A percentile compares a stretch with the other conserved stretches of the same genome.
These are phyloP conservation scores for Cercopithecus hamlyni DNA, from an alignment of 2,797 vertebrate genomes.

Conservation along the genomic window DNA sequence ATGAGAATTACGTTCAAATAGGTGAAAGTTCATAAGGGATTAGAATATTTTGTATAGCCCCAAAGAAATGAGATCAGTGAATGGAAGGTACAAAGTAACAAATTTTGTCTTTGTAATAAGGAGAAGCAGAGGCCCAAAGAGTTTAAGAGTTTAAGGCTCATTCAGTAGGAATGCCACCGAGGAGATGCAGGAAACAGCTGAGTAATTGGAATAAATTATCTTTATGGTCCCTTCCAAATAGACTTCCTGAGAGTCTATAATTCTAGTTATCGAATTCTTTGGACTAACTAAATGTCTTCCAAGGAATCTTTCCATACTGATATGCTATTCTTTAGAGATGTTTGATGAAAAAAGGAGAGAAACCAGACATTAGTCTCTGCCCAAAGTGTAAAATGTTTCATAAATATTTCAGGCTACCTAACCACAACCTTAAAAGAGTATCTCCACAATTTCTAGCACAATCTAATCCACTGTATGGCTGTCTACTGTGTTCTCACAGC, in stretches of 20 bases:
- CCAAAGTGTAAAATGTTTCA: neutral
- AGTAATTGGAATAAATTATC: neutral
- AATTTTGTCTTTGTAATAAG: neutral
- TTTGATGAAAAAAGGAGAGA: neutral
- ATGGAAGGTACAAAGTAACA: neutral
- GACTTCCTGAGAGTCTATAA: neutral
- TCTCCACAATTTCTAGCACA: neutral
- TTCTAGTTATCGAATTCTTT: neutral
- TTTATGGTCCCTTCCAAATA: neutral
- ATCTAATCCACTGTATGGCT: neutral
- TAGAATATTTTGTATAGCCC: neutral
- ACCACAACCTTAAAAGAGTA: neutral
- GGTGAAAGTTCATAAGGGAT: neutral
- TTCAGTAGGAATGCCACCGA: neutral
- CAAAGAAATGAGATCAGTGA: neutral
- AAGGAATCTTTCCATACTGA: neutral
- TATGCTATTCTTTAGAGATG: neutral
- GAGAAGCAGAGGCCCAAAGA: neutral
- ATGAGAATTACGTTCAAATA: conserved; percentile 15
- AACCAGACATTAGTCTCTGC: neutral
- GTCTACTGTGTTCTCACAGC: neutral
- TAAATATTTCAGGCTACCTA: neutral
- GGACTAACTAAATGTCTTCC: neutral
- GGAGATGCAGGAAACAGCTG: neutral
- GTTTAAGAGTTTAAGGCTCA: neutral